Evolutionary conservation across 35 echinoderm and acorn worm species (phyloP).

Genomic region (Lytechinus pictus): DNA sequence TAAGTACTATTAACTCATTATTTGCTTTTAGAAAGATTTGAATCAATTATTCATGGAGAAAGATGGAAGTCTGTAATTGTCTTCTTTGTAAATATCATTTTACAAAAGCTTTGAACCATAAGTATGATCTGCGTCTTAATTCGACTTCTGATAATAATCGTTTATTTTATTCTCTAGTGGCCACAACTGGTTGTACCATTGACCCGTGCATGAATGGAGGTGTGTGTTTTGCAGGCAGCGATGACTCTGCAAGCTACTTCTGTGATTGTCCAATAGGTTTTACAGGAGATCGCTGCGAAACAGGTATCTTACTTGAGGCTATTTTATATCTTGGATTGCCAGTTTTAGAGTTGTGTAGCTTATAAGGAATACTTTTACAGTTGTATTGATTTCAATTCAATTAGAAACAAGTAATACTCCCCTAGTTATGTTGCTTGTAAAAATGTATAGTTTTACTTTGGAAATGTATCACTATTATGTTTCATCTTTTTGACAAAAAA

Average conservation of each 20-base stretch:
- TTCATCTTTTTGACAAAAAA: neutral
- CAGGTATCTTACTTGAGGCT: constrained; percentile 22
- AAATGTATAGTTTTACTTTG: neutral
- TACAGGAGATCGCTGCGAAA: constrained; percentile 38
- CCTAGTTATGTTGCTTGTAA: too few species aligned
- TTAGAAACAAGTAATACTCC: too few species aligned
- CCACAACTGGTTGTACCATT: constrained; percentile 45
- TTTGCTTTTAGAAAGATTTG: too few species aligned
- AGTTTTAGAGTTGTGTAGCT: neutral
- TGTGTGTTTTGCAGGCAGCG: constrained; percentile 48
- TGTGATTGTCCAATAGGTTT: neutral
- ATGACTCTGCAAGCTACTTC: constrained; percentile 16
- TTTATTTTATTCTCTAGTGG: neutral
- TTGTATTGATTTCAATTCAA: too few species aligned
- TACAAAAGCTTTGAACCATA: too few species aligned
- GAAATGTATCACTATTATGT: neutral
- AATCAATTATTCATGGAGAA: too few species aligned
- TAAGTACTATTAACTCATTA: too few species aligned
- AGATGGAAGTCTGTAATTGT: too few species aligned
- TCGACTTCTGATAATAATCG: too few species aligned
- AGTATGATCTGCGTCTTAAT: too few species aligned
- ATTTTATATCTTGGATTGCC: neutral
- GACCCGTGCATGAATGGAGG: constrained; percentile 75
- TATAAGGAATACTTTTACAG: neutral
- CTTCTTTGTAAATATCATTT: too few species aligned